phyloP scores from a whole-genome alignment of 2,888 invertebrate genomes.

The Germaria angustata region DNA sequence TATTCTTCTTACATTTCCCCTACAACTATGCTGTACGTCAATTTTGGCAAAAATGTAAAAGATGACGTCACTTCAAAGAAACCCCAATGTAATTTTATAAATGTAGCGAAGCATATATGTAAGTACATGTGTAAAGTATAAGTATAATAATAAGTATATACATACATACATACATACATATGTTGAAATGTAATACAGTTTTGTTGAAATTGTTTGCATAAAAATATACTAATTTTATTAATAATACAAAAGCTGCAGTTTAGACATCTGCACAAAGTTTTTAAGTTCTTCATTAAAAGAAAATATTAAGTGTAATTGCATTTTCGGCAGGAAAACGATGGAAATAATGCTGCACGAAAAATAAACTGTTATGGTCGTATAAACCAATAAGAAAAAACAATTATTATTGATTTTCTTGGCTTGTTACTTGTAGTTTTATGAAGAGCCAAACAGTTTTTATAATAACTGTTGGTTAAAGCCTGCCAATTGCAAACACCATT shows the following conservation, averaged over 20 bases:
- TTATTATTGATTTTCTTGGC: slow-evolving; percentile 23
- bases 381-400: neutral
- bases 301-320: too few relatives aligned
- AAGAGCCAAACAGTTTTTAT: neutral
- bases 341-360: neutral
- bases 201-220: neutral
- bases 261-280: too few relatives aligned
- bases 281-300: too few relatives aligned
- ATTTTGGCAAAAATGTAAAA: slow-evolving; percentile 1
- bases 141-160: neutral
- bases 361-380: neutral
- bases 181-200: slow-evolving; percentile 48
- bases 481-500: neutral
- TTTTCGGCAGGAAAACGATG: too few relatives aligned
- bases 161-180: neutral
- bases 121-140: too few relatives aligned
- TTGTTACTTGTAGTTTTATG: neutral
- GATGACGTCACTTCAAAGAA: slow-evolving; percentile 55
- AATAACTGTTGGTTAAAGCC: neutral
- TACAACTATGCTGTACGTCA: neutral
- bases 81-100: slow-evolving; percentile 20
- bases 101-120: slow-evolving; percentile 31
- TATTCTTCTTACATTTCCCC: neutral
- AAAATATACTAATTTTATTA: neutral
- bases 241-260: too few relatives aligned